Evolutionary conservation across 2,113 vertebrate species (phyloP).

Genomic region (Oncorhynchus tshawytscha): DNA sequence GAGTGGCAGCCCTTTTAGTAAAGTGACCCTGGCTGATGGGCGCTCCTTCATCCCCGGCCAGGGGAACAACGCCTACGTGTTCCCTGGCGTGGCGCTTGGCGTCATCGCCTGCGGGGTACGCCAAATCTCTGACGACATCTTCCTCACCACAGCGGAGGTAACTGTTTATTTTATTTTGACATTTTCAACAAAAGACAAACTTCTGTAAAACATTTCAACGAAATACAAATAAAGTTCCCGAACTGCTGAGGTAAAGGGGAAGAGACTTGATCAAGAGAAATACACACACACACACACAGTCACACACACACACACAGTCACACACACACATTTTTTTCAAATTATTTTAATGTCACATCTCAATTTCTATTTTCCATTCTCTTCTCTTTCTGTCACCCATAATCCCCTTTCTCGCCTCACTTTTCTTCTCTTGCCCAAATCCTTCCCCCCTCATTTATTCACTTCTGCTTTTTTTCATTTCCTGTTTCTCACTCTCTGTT

Average conservation of each 20-base stretch:
- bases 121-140: constrained; percentile 92
- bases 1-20: constrained; percentile 91
- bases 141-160: constrained; percentile 95
- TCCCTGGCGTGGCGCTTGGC: constrained; percentile 92
- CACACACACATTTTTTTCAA: no score
- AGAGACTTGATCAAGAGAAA: no score
- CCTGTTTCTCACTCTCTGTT: background rate
- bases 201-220: no score
- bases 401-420: background rate
- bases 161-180: no score
- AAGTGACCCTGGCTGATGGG: constrained; percentile 85
- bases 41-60: constrained; percentile 92
- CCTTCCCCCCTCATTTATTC: background rate
- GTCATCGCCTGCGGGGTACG: constrained; percentile 86
- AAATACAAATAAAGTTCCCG: no score
- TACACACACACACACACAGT: no score
- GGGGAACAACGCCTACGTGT: constrained; percentile 96
- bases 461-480: background rate
- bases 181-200: background rate
- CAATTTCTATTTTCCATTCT: background rate
- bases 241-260: no score
- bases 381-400: background rate
- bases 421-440: background rate
- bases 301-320: no score
- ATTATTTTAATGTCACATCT: background rate